Conservation (phyloP, 2,113 vertebrate genomes). For the Hucho hucho region DNA sequence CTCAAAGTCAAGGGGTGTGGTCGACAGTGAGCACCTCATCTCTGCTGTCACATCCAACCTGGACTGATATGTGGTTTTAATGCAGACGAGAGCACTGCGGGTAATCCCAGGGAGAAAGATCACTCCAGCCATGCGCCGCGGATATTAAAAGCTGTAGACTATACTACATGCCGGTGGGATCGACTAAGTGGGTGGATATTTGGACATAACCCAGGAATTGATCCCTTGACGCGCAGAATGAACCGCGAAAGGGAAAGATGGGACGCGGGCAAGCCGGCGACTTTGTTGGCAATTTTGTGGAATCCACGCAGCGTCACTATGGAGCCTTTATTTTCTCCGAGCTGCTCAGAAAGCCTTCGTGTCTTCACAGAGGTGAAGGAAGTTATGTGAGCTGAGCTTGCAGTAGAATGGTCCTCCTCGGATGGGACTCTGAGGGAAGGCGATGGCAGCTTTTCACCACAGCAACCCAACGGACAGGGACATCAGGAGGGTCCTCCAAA, state of each 20-base stretch:
- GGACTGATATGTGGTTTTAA: no score
- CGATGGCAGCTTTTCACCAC: constrained; percentile 50
- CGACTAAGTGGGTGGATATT: constrained; percentile 16
- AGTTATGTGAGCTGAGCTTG: constrained; percentile 44
- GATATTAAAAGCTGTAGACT: constrained; percentile 42
- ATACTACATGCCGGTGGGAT: constrained; percentile 20
- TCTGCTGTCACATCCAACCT: no score
- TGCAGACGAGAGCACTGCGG: no score
- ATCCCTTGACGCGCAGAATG: constrained; percentile 25
- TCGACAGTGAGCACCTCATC: no score
- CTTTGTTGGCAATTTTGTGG: constrained; percentile 28
- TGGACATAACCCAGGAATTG: constrained; percentile 31
- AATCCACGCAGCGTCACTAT: not conserved
- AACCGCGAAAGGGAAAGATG: constrained; percentile 16
- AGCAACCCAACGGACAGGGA: constrained; percentile 54
- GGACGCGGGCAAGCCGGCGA: constrained; percentile 21
- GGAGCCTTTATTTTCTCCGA: not conserved
- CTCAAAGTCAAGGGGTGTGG: no score
- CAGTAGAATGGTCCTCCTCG: constrained; percentile 66
- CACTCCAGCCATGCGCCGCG: not conserved
- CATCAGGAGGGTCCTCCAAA: constrained; percentile 67
- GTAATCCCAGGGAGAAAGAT: constrained; percentile 49
- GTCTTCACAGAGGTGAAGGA: constrained; percentile 18
- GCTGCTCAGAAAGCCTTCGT: not conserved
- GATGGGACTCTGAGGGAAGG: constrained; percentile 69